Evolutionary conservation across 2,797 vertebrate species (phyloP).

Genomic region (Darevskia mixta): DNA sequence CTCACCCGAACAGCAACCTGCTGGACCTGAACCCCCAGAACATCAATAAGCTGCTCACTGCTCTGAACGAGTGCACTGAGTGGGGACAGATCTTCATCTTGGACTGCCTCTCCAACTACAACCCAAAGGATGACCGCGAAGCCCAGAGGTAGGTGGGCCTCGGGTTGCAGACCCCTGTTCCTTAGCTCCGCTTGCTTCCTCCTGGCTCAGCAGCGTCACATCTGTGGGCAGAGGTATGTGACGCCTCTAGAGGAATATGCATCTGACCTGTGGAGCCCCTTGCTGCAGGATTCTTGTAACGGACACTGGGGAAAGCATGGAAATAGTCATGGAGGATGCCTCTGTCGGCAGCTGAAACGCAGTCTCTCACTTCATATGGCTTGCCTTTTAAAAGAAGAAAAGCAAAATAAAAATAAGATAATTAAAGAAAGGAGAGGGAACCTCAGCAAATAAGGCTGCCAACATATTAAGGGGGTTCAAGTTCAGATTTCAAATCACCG

Average conservation of each 20-base stretch:
- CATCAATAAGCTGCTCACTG: conserved; percentile 86
- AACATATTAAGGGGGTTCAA: too few species aligned
- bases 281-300: too few species aligned
- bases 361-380: too few species aligned
- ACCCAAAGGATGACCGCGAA: conserved; percentile 85
- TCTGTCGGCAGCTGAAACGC: too few species aligned
- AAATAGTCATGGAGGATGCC: neutral
- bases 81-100: conserved; percentile 89
- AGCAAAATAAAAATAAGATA: too few species aligned
- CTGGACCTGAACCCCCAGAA: conserved; percentile 87
- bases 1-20: conserved; percentile 86
- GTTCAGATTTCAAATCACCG: too few species aligned
- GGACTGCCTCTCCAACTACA: conserved; percentile 87
- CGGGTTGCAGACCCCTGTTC: too few species aligned
- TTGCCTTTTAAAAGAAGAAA: too few species aligned
- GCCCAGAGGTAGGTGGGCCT: conserved; percentile 80
- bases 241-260: neutral
- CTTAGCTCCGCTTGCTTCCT: neutral
- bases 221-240: neutral
- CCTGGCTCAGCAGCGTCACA: too few species aligned
- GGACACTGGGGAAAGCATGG: neutral
- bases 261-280: neutral
- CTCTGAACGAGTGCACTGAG: conserved; percentile 85
- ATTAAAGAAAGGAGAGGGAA: too few species aligned
- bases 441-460: too few species aligned